phyloP scores from a whole-genome alignment of 1,140 invertebrate genomes.

The Propsilocerus akamusi region DNA sequence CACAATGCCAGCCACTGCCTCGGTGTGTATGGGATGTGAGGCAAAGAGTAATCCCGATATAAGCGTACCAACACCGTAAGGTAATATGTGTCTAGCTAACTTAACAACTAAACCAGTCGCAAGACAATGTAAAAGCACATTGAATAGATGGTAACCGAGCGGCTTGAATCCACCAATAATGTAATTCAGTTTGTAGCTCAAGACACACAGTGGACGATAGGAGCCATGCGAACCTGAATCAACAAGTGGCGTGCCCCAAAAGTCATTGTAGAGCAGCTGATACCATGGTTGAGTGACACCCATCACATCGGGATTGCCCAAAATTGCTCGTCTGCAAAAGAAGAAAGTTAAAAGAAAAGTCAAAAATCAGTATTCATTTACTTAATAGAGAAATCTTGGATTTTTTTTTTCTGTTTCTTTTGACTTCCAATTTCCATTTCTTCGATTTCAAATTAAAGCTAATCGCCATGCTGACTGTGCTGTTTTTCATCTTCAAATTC shows the following conservation, averaged over 20 bases:
- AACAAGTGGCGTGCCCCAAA: constrained; percentile 77
- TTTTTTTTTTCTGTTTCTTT: no score
- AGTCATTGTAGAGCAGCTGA: constrained; percentile 64
- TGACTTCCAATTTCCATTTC: no score
- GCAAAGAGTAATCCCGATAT: constrained; percentile 79
- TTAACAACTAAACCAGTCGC: constrained; percentile 63
- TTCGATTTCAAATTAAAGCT: no score
- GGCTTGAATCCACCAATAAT: constrained; percentile 69
- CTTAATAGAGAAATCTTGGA: neutral
- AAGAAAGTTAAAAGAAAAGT: constrained; percentile 18
- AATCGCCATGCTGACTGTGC: no score
- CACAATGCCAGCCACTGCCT: constrained; percentile 91
- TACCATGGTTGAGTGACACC: constrained; percentile 52
- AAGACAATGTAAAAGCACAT: constrained; percentile 67
- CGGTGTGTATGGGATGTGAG: constrained; percentile 88
- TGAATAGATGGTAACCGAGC: constrained; percentile 80
- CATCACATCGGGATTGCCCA: constrained; percentile 70
- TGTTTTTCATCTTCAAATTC: no score
- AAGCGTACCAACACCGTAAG: constrained; percentile 42
- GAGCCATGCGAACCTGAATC: constrained; percentile 83
- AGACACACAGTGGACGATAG: constrained; percentile 77
- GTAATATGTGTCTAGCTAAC: constrained; percentile 41
- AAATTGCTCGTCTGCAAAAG: constrained; percentile 63
- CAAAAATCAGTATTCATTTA: neutral
- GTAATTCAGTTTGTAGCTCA: constrained; percentile 86